phyloP scores from a whole-genome alignment of 2,888 invertebrate species.

The Terebella lapidaria region DNA sequence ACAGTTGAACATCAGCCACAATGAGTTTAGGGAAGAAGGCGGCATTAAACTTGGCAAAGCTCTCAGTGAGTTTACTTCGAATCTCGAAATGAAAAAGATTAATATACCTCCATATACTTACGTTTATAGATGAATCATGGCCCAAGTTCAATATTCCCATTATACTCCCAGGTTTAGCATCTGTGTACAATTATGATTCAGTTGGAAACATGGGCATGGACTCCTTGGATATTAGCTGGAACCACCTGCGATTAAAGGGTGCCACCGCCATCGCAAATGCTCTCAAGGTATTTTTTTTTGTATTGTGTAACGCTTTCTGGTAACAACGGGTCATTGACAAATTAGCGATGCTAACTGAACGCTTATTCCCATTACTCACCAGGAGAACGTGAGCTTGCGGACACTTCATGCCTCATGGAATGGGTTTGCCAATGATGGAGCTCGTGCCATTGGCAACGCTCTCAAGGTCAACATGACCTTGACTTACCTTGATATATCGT shows the following conservation, averaged over 20 bases:
- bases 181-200: no score
- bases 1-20: conserved; percentile 3
- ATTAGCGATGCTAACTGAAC: background rate
- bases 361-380: background rate
- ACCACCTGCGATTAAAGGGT: conserved; percentile 35
- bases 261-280: conserved; percentile 31
- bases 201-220: background rate
- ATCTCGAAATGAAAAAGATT: background rate
- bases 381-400: conserved; percentile 13
- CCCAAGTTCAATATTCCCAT: no score
- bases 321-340: no score
- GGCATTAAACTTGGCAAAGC: background rate
- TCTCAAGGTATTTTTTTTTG: conserved; percentile 25
- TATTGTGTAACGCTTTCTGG: background rate
- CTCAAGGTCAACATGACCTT: conserved; percentile 9
- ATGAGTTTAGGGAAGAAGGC: background rate
- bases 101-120: background rate
- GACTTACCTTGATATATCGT: conserved; percentile 9
- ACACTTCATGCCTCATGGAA: conserved; percentile 17
- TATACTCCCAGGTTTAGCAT: no score
- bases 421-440: conserved; percentile 11
- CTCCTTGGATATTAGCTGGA: conserved; percentile 29
- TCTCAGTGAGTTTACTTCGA: background rate
- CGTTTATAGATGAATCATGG: background rate
- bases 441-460: conserved; percentile 1